Conservation (phyloP, 2,113 vertebrate species). For the Recurvirostra avosetta region DNA sequence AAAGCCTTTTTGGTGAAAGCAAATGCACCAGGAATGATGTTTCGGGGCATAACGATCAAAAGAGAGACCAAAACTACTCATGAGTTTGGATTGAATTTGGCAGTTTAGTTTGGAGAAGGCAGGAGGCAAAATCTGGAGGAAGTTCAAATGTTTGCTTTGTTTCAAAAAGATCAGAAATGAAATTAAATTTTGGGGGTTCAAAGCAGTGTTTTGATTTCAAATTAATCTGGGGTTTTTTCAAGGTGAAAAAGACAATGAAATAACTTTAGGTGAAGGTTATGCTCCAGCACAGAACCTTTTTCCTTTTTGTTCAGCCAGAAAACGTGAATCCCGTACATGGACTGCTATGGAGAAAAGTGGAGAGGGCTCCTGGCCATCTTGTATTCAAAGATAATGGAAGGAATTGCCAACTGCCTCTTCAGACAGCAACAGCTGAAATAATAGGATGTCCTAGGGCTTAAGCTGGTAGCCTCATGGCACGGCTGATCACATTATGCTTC, state of each 20-base stretch:
- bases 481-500: rapidly evolving
- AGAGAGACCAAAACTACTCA: not conserved
- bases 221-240: not conserved
- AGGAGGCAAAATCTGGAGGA: not conserved
- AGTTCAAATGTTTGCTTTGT: slow-evolving; percentile 24
- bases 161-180: slow-evolving; percentile 33
- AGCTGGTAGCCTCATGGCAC: not conserved
- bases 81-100: not conserved
- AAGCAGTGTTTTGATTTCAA: slow-evolving; percentile 15
- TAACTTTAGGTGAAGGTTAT: not conserved
- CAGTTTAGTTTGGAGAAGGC: slow-evolving; percentile 17
- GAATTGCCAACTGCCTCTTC: not conserved
- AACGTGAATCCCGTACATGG: not conserved
- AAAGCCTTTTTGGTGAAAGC: not conserved
- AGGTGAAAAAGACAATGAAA: not conserved
- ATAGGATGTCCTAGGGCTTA: not conserved
- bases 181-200: slow-evolving; percentile 11
- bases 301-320: not conserved
- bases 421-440: not conserved
- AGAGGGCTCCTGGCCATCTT: not conserved
- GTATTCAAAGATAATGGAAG: not conserved
- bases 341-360: not conserved
- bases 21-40: not conserved
- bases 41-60: slow-evolving; percentile 1
- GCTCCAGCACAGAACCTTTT: not conserved